These are phyloP conservation scores for Euplexia lucipara DNA, from an alignment of 2,888 invertebrate species.

Conservation along the genomic window DNA sequence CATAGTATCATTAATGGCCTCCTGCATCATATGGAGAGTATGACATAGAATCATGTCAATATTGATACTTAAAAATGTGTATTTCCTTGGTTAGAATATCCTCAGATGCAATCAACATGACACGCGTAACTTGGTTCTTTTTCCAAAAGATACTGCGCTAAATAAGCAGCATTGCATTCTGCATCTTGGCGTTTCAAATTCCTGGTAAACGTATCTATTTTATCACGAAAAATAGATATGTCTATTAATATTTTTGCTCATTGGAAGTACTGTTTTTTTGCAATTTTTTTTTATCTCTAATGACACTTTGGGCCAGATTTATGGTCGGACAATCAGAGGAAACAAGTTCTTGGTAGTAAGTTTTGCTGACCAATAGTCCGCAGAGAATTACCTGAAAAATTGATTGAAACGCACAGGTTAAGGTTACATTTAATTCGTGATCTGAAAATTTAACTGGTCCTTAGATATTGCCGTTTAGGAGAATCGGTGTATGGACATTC, in stretches of 20 bases:
- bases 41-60: no score
- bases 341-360: not conserved
- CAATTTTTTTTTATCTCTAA: no score
- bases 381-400: not conserved
- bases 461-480: not conserved
- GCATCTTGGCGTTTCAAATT: not conserved
- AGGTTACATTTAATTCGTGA: not conserved
- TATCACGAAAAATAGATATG: not conserved
- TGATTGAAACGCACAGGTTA: not conserved
- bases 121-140: not conserved
- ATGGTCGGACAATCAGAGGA: not conserved
- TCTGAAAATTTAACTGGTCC: not conserved
- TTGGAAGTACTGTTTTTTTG: no score
- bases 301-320: not conserved
- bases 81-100: no score
- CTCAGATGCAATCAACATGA: no score
- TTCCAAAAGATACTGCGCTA: not conserved
- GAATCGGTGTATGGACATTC: not conserved
- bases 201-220: not conserved
- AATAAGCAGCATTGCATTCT: not conserved
- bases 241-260: not conserved
- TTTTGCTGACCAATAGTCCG: not conserved
- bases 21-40: no score
- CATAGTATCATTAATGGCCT: no score
- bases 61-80: no score